phyloP scores from a whole-genome alignment of 2,113 vertebrate species.

The Cygnus buccinator region DNA sequence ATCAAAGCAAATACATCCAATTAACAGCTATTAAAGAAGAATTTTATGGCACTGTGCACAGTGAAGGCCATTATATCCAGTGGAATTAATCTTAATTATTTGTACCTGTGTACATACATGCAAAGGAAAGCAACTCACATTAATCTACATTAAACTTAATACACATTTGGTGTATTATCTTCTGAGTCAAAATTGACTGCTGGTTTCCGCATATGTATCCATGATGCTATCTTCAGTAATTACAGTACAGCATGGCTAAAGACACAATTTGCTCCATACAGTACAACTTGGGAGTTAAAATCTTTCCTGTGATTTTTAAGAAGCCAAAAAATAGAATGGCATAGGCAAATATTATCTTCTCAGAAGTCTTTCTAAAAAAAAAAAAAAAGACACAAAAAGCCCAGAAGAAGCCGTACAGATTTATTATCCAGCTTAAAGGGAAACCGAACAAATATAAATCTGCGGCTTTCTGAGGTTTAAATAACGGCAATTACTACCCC shows the following conservation, averaged over 20 bases:
- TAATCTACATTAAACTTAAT: constrained; percentile 92
- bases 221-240: constrained; percentile 67
- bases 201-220: constrained; percentile 71
- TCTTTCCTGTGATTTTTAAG: constrained; percentile 64
- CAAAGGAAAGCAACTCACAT: constrained; percentile 85
- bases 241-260: constrained; percentile 64
- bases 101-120: constrained; percentile 83
- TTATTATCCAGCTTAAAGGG: constrained; percentile 61
- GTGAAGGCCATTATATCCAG: constrained; percentile 80
- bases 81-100: constrained; percentile 94
- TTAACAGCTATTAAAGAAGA: constrained; percentile 85
- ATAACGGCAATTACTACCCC: constrained; percentile 61
- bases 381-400: background rate
- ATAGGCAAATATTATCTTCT: constrained; percentile 69
- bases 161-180: constrained; percentile 75
- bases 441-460: constrained; percentile 55
- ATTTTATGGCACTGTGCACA: constrained; percentile 83
- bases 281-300: constrained; percentile 63
- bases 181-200: constrained; percentile 85
- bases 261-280: constrained; percentile 69
- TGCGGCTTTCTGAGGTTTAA: constrained; percentile 64
- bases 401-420: constrained; percentile 48
- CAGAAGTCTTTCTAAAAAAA: constrained; percentile 22
- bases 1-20: constrained; percentile 83
- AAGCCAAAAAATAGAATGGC: constrained; percentile 40